These are phyloP conservation scores for Marasmarcha lunaedactyla DNA, from an alignment of 2,888 invertebrate genomes.

Conservation along the genomic window DNA sequence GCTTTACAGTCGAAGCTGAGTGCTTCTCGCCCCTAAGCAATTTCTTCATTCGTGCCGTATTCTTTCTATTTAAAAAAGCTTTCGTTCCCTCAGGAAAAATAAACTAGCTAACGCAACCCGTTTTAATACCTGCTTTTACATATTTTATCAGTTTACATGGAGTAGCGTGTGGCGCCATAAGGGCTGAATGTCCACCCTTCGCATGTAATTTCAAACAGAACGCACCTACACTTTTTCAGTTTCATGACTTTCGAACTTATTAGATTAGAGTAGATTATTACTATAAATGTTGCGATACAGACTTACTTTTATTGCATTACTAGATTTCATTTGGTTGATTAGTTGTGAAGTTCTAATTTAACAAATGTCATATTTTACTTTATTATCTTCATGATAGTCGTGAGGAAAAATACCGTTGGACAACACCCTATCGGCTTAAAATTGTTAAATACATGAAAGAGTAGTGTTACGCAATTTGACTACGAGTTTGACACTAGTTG, in stretches of 20 bases:
- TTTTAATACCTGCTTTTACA: constrained; percentile 39
- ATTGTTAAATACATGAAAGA: too few relatives aligned
- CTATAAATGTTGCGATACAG: too few relatives aligned
- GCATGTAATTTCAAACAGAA: constrained; percentile 29
- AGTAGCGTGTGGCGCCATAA: constrained; percentile 56
- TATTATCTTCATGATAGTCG: too few relatives aligned
- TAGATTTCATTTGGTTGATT: too few relatives aligned
- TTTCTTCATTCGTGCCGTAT: not conserved
- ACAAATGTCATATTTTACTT: too few relatives aligned
- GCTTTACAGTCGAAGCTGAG: not conserved
- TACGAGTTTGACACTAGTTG: too few relatives aligned
- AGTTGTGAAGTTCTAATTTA: too few relatives aligned
- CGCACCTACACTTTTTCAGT: not conserved
- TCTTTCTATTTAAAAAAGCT: not conserved
- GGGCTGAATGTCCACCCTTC: constrained; percentile 34
- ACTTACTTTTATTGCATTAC: too few relatives aligned
- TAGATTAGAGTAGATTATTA: too few relatives aligned
- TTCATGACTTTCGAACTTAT: not conserved
- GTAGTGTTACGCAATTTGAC: too few relatives aligned
- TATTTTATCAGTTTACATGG: constrained; percentile 62
- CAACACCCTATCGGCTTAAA: too few relatives aligned
- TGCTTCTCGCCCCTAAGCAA: constrained; percentile 2
- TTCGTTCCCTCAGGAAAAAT: not conserved
- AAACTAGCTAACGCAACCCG: not conserved
- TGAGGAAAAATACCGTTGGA: too few relatives aligned